These are phyloP conservation scores for Drosophila miranda DNA, from an alignment of 1,140 invertebrate species.

Conservation along the genomic window DNA sequence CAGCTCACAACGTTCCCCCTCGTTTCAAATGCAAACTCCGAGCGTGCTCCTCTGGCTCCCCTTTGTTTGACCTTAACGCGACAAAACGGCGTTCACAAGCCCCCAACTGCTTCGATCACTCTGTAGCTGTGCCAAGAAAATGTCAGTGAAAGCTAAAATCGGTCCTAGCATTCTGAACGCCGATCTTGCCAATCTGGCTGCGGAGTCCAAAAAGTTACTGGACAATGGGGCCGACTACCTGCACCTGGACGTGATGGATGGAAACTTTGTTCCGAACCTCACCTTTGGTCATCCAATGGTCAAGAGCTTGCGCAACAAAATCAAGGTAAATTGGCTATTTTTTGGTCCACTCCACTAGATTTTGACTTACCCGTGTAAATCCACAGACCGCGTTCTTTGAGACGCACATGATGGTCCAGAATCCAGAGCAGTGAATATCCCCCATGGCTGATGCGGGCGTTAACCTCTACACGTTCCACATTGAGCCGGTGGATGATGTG, in stretches of 20 bases:
- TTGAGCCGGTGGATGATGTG: slow-evolving; percentile 94
- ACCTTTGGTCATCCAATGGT: slow-evolving; percentile 97
- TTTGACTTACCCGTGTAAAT: not conserved
- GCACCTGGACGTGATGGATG: slow-evolving; percentile 99
- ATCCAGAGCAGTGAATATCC: slow-evolving; percentile 97
- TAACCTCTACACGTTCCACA: slow-evolving; percentile 89
- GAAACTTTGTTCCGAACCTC: slow-evolving; percentile 98
- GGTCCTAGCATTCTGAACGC: slow-evolving; percentile 99
- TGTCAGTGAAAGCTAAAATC: slow-evolving; percentile 88
- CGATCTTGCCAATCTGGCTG: slow-evolving; percentile 92
- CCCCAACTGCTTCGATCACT: slow-evolving; percentile 16
- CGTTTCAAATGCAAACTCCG: slow-evolving; percentile 35
- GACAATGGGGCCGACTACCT: slow-evolving; percentile 98
- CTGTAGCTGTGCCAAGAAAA: slow-evolving; percentile 38
- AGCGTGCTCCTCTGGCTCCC: slow-evolving; percentile 38
- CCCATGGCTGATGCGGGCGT: slow-evolving; percentile 98
- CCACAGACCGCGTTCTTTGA: slow-evolving; percentile 92
- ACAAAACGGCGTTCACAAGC: slow-evolving; percentile 36
- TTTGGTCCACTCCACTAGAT: not conserved
- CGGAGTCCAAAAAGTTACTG: slow-evolving; percentile 93
- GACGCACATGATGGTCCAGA: slow-evolving; percentile 99
- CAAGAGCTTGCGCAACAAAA: slow-evolving; percentile 95
- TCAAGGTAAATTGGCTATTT: slow-evolving; percentile 83
- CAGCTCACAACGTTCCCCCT: no score
- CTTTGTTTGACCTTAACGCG: slow-evolving; percentile 57